phyloP scores from a whole-genome alignment of 2,797 vertebrate species.

The Forpus xanthops region DNA sequence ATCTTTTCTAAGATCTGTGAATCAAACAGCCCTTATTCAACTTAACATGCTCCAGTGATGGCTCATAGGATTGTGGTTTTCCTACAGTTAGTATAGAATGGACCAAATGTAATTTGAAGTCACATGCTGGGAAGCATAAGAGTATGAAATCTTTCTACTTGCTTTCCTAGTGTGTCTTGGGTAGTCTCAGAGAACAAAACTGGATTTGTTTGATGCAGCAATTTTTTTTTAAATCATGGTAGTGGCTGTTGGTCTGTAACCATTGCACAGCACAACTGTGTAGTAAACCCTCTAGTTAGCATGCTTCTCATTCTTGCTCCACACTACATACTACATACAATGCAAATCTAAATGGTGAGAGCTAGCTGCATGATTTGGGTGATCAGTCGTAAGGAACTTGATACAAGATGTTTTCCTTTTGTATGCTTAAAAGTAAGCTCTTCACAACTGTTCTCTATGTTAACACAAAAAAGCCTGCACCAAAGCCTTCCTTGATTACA shows the following conservation, averaged over 20 bases:
- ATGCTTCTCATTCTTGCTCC: not conserved
- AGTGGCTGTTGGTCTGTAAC: not conserved
- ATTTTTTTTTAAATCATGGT: not conserved
- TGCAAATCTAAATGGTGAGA: not conserved
- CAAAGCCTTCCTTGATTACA: rapidly evolving
- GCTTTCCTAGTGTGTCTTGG: not conserved
- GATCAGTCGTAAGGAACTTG: not conserved
- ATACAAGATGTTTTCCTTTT: not conserved
- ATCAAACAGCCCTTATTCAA: not conserved
- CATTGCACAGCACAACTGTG: not conserved
- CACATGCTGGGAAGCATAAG: not conserved
- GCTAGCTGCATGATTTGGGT: not conserved
- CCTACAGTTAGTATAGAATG: not conserved
- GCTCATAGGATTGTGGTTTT: not conserved
- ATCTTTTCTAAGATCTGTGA: not conserved
- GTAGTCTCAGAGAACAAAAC: not conserved
- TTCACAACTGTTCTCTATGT: not conserved
- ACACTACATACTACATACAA: rapidly evolving
- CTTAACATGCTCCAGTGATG: not conserved
- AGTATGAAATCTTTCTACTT: not conserved
- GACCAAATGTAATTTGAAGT: not conserved
- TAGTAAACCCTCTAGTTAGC: not conserved
- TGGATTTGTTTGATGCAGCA: not conserved
- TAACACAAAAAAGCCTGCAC: not conserved
- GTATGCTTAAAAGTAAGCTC: not conserved